Evolutionary conservation across 2,888 invertebrate species (phyloP).

Genomic region (Cybosia mesomella): DNA sequence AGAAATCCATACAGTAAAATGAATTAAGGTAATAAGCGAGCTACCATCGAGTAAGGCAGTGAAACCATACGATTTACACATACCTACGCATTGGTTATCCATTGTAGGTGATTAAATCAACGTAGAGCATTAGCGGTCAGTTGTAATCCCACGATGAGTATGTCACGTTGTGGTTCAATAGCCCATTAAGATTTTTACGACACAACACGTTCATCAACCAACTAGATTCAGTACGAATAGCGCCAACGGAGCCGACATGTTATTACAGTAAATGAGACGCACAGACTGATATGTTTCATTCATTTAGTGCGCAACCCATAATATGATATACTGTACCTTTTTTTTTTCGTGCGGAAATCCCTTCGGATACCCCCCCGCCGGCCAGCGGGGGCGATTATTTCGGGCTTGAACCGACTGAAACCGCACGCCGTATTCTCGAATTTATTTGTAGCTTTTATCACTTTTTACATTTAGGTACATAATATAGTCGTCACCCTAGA

Average conservation of each 20-base stretch:
- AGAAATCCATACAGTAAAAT: not conserved
- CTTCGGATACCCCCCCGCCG: no score
- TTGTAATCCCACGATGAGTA: slow-evolving; percentile 46
- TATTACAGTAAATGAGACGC: slow-evolving; percentile 21
- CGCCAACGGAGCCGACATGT: slow-evolving; percentile 35
- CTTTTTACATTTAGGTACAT: no score
- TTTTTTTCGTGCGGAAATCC: no score
- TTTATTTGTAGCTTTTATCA: no score
- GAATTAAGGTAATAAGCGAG: not conserved
- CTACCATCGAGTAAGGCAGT: slow-evolving; percentile 5
- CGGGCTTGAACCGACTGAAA: no score
- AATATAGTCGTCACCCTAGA: no score
- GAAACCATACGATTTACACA: slow-evolving; percentile 24
- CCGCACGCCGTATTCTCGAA: no score
- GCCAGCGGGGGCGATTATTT: no score
- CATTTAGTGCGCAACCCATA: not conserved
- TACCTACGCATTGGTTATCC: slow-evolving; percentile 17
- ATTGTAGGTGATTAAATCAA: slow-evolving; percentile 59
- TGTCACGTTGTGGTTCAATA: slow-evolving; percentile 51
- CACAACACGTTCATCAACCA: slow-evolving; percentile 53
- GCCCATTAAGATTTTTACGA: slow-evolving; percentile 66
- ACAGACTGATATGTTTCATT: slow-evolving; percentile 5
- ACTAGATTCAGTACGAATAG: slow-evolving; percentile 46
- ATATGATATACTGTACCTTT: not conserved
- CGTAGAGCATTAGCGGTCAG: slow-evolving; percentile 55